Conservation (phyloP, 2,888 invertebrate species). For the Pristionchus japonicus region DNA sequence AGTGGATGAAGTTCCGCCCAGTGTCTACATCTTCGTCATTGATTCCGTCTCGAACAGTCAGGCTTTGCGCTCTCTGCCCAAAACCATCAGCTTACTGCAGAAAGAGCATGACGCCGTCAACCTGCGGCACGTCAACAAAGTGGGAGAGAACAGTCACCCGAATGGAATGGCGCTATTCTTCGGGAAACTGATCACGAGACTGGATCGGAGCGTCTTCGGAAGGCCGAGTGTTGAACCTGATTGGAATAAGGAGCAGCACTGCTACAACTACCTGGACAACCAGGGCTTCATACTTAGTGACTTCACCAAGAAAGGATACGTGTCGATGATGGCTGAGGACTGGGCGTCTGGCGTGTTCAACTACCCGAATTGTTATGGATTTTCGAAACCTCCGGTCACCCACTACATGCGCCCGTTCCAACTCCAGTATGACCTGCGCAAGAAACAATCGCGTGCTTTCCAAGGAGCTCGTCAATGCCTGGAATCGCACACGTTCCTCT, state of each 20-base stretch:
- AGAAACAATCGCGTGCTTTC: not conserved
- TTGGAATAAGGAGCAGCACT: not conserved
- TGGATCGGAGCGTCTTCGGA: constrained; percentile 18
- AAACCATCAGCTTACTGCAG: not conserved
- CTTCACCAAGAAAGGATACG: not conserved
- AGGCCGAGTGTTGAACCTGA: not conserved
- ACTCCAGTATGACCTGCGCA: not conserved
- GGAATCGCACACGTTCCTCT: constrained; percentile 54
- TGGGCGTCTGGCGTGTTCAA: constrained; percentile 65
- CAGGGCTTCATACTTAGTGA: not conserved
- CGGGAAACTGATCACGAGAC: not conserved
- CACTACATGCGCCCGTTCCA: constrained; percentile 61
- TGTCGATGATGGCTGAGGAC: constrained; percentile 60
- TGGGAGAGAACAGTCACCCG: constrained; percentile 17
- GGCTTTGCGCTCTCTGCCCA: not conserved
- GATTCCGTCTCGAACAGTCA: constrained; percentile 12
- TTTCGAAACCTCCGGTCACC: constrained; percentile 56
- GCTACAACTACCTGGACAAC: not conserved
- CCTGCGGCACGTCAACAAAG: constrained; percentile 22
- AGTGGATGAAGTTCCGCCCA: not conserved
- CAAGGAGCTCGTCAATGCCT: constrained; percentile 48
- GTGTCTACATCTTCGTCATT: constrained; percentile 17
- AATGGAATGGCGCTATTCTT: constrained; percentile 35
- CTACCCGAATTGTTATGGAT: constrained; percentile 64
- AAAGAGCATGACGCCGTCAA: constrained; percentile 11